Evolutionary conservation across 2,113 vertebrate species (phyloP), one percentile per base, ranked within the genome.

Genomic region (Nerophis lumbriciformis): DNA sequence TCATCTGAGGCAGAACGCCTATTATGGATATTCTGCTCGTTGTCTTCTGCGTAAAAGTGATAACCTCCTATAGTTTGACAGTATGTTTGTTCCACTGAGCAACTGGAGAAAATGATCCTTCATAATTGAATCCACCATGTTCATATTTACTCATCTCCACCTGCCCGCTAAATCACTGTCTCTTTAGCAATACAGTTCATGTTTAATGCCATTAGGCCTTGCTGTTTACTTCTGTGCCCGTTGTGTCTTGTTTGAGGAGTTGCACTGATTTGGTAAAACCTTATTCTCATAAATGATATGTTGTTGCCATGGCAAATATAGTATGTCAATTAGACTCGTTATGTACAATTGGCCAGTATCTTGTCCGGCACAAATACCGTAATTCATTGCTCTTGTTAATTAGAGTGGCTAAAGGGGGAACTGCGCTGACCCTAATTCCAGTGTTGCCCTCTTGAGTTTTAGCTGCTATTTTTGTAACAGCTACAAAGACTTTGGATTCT

Each of bases 121-220:
- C 65, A 73, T 76, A 59, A 51, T 82, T 61, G 1, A 69, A 53
- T 52, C 44, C 36, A 48, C 48, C 61, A 47, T 63, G 63, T 72
- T 68, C 14, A 48, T 8, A 63, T 66, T 75, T 54, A 49, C 45
- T 59, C 64, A 64, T 63, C 57, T 65, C 58, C 50, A 51, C 55
- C 53, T 58, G 53, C 36, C 1, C 61, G 19, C 51, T 56, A 28
- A 51, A 12, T 59, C 67, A 69, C 14, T 59, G 58, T 28, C 44
- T 71, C 70, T 76, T 83, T 63, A 72, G 37, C 58, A 56, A 57
- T 59, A 55, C n/a, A 6, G 0, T 79, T n/a, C 66, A 71, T 63
- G 16, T 78, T 80, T 74, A 42, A 76, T 80, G 39, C 53, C 57
- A 69, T 75, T 62, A 66, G 47, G 14, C 65, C 39, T 48, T 61